Evolutionary conservation across 2,888 invertebrate species (phyloP), one percentile per base, ranked within the genome.

Genomic region (Drosophila austrosaltans): DNA sequence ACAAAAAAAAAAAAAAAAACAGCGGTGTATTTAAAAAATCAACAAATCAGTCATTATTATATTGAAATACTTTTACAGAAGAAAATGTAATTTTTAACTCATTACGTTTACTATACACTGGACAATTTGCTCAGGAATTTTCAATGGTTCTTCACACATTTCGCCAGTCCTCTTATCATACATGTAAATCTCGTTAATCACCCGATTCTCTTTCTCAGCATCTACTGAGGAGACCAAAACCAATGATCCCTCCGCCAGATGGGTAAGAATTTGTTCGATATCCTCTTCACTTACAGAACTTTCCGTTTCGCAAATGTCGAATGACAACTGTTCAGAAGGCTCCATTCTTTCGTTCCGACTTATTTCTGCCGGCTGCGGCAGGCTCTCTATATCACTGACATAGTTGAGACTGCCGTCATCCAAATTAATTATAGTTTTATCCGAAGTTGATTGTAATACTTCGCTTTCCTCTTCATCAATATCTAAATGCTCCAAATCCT

Each of bases 151-250:
- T n/a, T 92, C 91, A 64, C 89, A 89, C 16, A 92, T 63, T 20
- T 90, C 86, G 0, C 91, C 91, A 6, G 92, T 92, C 59, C 84
- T 76, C 65, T 89, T 90, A 66, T 91, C 89, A 64, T 91, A 79
- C 74, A 91, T 89, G 69, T 91, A 92, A 66, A 93, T 91, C 78
- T 92, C 92, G 78, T 92, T 90, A 25, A 91, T 70, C 36, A 89
- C 83, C 60, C 84, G 87, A 78, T 91, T 87, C 5, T 88, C 78
- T 66, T 90, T 79, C 10, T 87, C 83, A 0, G 90, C 81, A 82
- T 92, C 90, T 39, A 90, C 70, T 12, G 91, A 91, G 10, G 91
- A 91, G 7, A 92, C 92, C n/a, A 92, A 80, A 2, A 91, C 92
- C 72, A 92, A 77, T 4, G 91, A 89, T 20, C 92, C 92, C 42